Conservation (phyloP, 2,888 invertebrate genomes). For the Spicauda simplicius region DNA sequence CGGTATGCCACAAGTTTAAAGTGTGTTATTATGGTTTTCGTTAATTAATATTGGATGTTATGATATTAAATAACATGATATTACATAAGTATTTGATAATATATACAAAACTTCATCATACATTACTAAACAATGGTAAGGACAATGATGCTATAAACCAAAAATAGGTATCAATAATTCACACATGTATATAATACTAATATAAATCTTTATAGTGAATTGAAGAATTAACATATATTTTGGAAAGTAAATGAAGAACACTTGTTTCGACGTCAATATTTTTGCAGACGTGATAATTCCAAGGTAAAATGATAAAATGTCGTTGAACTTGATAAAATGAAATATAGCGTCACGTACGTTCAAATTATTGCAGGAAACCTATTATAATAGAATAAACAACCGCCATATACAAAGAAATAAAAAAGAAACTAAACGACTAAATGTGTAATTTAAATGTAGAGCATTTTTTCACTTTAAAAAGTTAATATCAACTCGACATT, state of each 20-base stretch:
- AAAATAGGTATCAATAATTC: neutral
- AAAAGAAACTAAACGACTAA: too few relatives aligned
- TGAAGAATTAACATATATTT: neutral
- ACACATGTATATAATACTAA: neutral
- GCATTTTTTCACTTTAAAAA: too few relatives aligned
- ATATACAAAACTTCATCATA: too few relatives aligned
- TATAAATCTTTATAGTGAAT: neutral
- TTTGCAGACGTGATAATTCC: slow-evolving; percentile 67
- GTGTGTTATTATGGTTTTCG: too few relatives aligned
- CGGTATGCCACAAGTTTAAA: too few relatives aligned
- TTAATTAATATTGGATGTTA: too few relatives aligned
- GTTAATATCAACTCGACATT: too few relatives aligned
- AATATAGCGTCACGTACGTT: slow-evolving; percentile 51
- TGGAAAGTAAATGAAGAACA: slow-evolving; percentile 7
- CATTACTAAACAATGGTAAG: too few relatives aligned
- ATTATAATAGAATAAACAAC: neutral
- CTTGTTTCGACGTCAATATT: slow-evolving; percentile 48
- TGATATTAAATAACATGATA: too few relatives aligned
- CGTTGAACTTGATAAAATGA: slow-evolving; percentile 74
- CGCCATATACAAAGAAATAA: too few relatives aligned
- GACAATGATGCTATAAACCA: neutral
- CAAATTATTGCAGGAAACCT: neutral
- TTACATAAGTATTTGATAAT: neutral
- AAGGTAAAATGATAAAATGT: slow-evolving; percentile 77
- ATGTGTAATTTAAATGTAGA: too few relatives aligned